A percentile compares a stretch with the other conserved stretches of the same genome.
Evolutionary conservation across 2,113 vertebrate genomes (phyloP).

Genomic region (Gymnogyps californianus): DNA sequence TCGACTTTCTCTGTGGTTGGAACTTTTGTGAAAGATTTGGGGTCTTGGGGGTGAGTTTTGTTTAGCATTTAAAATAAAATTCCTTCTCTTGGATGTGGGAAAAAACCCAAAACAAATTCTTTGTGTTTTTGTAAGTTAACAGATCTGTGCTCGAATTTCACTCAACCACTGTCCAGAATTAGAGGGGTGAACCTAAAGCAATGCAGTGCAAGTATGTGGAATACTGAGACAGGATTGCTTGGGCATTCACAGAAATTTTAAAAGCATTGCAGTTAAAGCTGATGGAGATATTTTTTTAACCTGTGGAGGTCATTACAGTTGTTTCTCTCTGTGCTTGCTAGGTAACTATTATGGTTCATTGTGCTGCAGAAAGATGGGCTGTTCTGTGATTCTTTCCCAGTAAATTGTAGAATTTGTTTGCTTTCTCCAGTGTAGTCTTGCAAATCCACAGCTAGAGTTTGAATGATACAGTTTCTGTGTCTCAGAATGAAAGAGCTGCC

Average conservation of each 20-base stretch:
- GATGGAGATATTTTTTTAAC: background rate
- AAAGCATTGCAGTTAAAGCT: background rate
- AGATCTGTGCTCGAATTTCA: background rate
- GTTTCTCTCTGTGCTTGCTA: background rate
- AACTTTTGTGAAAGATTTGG: conserved; percentile 92
- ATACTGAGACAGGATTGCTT: background rate
- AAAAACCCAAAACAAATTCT: background rate
- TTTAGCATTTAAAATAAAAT: background rate
- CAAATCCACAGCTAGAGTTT: background rate
- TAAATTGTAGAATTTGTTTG: background rate
- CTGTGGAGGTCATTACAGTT: background rate
- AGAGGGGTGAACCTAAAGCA: background rate
- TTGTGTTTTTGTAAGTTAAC: background rate
- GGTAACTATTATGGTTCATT: background rate
- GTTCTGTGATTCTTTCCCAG: background rate
- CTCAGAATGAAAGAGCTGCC: background rate
- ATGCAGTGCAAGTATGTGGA: background rate
- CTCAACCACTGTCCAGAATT: background rate
- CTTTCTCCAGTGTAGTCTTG: background rate
- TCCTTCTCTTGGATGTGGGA: background rate
- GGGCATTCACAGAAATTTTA: background rate
- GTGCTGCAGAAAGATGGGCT: background rate
- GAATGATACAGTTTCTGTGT: background rate
- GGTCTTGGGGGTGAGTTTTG: conserved; percentile 89
- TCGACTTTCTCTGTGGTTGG: conserved; percentile 97